Conservation (phyloP, 2,113 vertebrate species). For the Gallinago jamesoni region DNA sequence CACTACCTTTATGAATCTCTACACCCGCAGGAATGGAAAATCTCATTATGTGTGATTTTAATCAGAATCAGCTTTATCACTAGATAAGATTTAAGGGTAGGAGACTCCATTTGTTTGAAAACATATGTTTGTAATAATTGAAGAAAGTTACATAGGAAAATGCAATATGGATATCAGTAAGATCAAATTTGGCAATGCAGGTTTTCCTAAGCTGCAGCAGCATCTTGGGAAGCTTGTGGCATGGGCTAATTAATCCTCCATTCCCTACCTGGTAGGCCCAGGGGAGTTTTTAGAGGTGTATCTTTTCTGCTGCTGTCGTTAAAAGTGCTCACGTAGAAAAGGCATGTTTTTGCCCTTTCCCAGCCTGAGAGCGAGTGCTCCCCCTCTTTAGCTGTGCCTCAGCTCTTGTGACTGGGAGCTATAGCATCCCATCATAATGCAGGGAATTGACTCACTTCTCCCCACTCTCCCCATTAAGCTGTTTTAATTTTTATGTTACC, state of each 20-base stretch:
- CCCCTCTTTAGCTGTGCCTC: not conserved
- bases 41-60: not conserved
- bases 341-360: not conserved
- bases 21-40: not conserved
- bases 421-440: not conserved
- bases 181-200: not conserved
- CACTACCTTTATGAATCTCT: not conserved
- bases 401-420: not conserved
- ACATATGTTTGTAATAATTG: not conserved
- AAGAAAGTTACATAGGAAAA: not conserved
- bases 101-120: not conserved
- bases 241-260: constrained; percentile 4
- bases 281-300: not conserved
- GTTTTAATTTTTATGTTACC: constrained; percentile 4
- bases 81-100: not conserved
- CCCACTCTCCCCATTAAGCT: not conserved
- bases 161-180: not conserved
- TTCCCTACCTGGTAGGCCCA: not conserved
- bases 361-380: not conserved
- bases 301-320: not conserved
- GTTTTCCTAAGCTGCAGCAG: constrained; percentile 9
- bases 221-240: not conserved
- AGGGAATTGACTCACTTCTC: not conserved
- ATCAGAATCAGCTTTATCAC: constrained; percentile 8
- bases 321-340: not conserved